A percentile compares a stretch with the other conserved stretches of the same genome.
Evolutionary conservation across 2,888 invertebrate genomes (phyloP).

Genomic region (Cancer borealis): DNA sequence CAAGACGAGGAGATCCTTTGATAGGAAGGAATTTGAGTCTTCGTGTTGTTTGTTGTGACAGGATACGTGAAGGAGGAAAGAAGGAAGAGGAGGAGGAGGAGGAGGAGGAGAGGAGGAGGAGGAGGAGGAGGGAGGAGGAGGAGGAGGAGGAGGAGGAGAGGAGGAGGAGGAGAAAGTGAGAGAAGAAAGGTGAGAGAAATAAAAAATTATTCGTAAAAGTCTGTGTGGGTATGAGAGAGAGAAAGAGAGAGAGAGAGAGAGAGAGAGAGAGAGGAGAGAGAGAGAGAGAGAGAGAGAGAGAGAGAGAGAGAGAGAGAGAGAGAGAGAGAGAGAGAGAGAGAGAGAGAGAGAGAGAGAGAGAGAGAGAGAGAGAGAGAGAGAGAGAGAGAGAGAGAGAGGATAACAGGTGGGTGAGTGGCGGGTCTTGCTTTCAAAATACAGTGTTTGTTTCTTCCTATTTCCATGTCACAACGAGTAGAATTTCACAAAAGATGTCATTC

Average conservation of each 20-base stretch:
- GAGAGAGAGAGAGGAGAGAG: neutral
- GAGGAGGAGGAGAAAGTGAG: neutral
- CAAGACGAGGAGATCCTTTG: neutral
- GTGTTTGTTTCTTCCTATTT: neutral
- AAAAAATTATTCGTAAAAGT: neutral
- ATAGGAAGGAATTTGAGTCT: neutral
- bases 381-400: neutral
- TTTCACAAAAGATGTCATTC: neutral
- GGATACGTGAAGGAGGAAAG: neutral
- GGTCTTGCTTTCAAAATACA: neutral
- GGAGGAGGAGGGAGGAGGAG: neutral
- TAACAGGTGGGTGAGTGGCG: neutral
- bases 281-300: neutral
- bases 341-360: neutral
- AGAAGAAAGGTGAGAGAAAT: neutral
- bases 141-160: neutral
- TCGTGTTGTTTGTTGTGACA: conserved; percentile 29
- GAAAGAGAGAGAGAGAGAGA: conserved; percentile 15
- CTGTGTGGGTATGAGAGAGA: neutral
- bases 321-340: neutral
- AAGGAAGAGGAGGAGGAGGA: neutral
- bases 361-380: neutral
- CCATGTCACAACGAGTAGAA: neutral
- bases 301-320: neutral
- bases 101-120: neutral